These are phyloP conservation scores for Drosophila persimilis DNA, from an alignment of 1,140 invertebrate genomes.

Conservation along the genomic window DNA sequence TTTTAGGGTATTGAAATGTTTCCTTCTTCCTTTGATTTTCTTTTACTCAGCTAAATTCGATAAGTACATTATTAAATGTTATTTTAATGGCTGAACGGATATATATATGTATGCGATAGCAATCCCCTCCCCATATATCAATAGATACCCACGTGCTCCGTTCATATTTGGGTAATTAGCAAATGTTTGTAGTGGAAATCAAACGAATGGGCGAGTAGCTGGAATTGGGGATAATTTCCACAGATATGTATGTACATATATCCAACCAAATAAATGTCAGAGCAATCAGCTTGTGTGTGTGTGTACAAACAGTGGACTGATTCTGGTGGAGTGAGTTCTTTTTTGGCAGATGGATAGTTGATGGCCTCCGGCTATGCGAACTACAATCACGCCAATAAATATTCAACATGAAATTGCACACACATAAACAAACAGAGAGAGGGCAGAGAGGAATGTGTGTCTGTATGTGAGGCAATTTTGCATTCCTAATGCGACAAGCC, in stretches of 20 bases:
- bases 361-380: constrained; percentile 47
- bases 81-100: constrained; percentile 63
- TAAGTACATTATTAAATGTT: constrained; percentile 54
- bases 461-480: constrained; percentile 63
- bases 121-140: background rate
- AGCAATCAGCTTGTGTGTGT: constrained; percentile 45
- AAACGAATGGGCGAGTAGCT: too few species aligned
- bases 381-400: constrained; percentile 62
- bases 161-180: constrained; percentile 41
- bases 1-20: background rate
- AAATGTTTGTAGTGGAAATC: background rate
- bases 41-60: too few species aligned
- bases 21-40: too few species aligned
- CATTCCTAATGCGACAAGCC: constrained; percentile 74
- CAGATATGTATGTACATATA: constrained; percentile 14
- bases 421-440: constrained; percentile 16
- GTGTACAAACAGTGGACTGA: background rate
- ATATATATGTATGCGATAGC: constrained; percentile 24
- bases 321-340: background rate
- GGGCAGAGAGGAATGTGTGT: constrained; percentile 1
- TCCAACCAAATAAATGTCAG: constrained; percentile 41
- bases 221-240: constrained; percentile 13
- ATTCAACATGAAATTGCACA: constrained; percentile 58
- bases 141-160: background rate
- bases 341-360: constrained; percentile 23